These are phyloP conservation scores for Eulemur mongoz DNA, from an alignment of 2,797 vertebrate genomes.

Conservation along the genomic window DNA sequence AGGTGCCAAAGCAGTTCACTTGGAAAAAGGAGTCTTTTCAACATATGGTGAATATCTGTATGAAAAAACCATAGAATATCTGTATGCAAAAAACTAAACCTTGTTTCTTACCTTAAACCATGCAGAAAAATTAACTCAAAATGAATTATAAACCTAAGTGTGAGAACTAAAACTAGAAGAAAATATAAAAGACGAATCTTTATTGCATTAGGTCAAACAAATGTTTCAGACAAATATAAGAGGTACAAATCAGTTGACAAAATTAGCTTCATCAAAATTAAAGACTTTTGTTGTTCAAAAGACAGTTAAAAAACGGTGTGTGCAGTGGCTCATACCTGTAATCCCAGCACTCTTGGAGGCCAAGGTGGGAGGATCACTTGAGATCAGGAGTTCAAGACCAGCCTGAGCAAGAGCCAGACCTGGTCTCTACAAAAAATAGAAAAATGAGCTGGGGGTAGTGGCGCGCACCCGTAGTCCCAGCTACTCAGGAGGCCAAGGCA, in stretches of 20 bases:
- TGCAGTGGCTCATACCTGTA: not conserved
- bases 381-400: not conserved
- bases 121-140: not conserved
- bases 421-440: not conserved
- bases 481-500: no score
- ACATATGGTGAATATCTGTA: not conserved
- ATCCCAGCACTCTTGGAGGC: not conserved
- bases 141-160: not conserved
- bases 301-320: not conserved
- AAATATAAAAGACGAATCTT: not conserved
- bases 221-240: not conserved
- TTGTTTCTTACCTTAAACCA: not conserved
- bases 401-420: not conserved
- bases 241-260: not conserved
- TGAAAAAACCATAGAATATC: not conserved
- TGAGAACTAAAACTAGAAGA: not conserved
- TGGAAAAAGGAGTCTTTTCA: not conserved
- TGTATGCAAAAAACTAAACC: not conserved
- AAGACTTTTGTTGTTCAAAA: conserved; percentile 15
- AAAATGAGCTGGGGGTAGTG: not conserved
- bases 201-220: not conserved
- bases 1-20: not conserved
- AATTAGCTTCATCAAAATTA: not conserved
- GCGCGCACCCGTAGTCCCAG: no score
- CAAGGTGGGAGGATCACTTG: not conserved